Conservation (phyloP, 2,888 invertebrate species). For the Hofmannophila pseudospretella region DNA sequence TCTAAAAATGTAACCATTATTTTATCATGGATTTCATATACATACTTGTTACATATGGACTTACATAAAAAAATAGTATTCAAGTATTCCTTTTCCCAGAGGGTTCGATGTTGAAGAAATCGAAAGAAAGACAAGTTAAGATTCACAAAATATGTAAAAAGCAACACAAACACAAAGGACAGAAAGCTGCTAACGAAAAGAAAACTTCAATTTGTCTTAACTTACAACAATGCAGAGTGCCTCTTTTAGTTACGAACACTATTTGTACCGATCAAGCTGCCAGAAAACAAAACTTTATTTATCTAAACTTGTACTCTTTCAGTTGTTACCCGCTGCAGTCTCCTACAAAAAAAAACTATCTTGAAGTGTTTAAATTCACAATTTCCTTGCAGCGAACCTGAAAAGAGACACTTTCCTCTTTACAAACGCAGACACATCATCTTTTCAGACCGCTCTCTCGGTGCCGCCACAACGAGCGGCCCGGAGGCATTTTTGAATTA, state of each 20-base stretch:
- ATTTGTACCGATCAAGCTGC: slow-evolving; percentile 3
- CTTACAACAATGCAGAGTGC: no score
- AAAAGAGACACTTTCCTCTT: slow-evolving; percentile 25
- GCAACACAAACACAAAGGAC: no score
- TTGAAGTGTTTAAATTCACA: slow-evolving; percentile 13
- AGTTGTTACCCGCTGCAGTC: neutral
- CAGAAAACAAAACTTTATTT: slow-evolving; percentile 5
- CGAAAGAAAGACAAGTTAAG: no score
- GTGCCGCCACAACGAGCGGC: slow-evolving; percentile 9
- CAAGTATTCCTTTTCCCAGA: no score
- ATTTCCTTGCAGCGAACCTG: slow-evolving; percentile 12
- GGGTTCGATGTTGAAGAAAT: no score
- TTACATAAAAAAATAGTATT: no score
- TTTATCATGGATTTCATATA: no score
- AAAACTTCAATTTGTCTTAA: no score
- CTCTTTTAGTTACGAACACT: neutral
- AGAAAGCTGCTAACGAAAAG: no score
- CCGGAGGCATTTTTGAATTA: slow-evolving; percentile 39
- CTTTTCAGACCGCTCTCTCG: slow-evolving; percentile 25
- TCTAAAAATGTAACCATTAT: no score
- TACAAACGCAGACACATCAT: slow-evolving; percentile 17
- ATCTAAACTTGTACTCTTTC: slow-evolving; percentile 5
- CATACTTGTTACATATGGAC: no score
- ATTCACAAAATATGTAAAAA: no score
- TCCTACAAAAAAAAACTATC: neutral